Evolutionary conservation across 2,113 vertebrate species (phyloP).

Genomic region (Corynorhinus townsendii): DNA sequence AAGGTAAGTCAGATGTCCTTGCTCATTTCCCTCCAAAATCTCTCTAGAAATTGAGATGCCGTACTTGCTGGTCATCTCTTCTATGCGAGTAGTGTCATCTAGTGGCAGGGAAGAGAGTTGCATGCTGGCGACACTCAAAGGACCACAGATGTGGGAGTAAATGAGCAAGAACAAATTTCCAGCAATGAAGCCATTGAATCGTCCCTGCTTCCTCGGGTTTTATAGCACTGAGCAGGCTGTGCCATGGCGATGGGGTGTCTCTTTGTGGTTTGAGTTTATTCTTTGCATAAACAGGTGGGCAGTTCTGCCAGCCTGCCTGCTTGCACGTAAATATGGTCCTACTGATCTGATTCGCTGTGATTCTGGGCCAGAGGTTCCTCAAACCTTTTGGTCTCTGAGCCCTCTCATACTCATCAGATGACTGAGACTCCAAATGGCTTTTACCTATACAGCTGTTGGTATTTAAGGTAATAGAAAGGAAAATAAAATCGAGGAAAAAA

Average conservation of each 20-base stretch:
- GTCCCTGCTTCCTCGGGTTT: background rate
- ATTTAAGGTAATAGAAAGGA: background rate
- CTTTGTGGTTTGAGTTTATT: background rate
- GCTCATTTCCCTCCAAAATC: background rate
- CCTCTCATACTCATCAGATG: background rate
- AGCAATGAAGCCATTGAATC: background rate
- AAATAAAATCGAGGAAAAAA: background rate
- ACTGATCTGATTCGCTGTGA: background rate
- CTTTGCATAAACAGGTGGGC: background rate
- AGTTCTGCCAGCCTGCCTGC: background rate
- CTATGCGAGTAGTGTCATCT: constrained; percentile 44
- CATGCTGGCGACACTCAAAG: background rate
- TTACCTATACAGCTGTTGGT: background rate
- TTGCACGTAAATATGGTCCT: background rate
- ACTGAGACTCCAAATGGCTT: background rate
- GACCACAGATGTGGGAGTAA: constrained; percentile 43
- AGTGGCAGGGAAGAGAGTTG: accelerated
- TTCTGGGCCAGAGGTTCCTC: background rate
- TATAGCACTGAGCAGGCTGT: background rate
- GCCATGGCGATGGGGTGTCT: background rate
- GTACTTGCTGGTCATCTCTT: background rate
- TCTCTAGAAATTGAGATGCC: accelerated
- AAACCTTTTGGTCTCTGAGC: background rate
- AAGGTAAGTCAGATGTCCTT: background rate
- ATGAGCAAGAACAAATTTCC: constrained; percentile 50